These are phyloP conservation scores for Syngnathus rostellatus DNA, from an alignment of 2,797 vertebrate genomes.

Conservation along the genomic window DNA sequence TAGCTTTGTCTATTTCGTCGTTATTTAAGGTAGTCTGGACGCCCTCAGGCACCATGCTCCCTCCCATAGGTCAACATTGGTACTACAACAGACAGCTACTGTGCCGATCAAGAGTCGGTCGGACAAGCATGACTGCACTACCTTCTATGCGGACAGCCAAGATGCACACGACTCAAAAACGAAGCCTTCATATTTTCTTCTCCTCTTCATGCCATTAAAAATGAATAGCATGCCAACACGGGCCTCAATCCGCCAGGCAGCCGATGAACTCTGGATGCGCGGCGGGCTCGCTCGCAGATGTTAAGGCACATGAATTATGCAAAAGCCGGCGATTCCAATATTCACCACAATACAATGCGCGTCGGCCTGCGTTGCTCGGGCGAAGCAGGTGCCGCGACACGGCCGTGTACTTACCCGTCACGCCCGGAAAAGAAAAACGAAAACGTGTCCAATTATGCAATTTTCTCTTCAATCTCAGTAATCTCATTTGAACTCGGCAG, in stretches of 20 bases:
- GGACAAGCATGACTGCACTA: conserved; percentile 1
- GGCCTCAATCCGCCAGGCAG: conserved; percentile 41
- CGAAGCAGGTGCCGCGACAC: conserved; percentile 15
- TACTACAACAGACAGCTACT: too few relatives aligned
- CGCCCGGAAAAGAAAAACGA: neutral
- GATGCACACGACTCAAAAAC: conserved; percentile 35
- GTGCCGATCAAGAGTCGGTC: too few relatives aligned
- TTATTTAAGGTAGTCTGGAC: too few relatives aligned
- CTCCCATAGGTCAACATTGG: too few relatives aligned
- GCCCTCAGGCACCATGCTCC: too few relatives aligned
- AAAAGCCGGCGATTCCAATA: conserved; percentile 57
- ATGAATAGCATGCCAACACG: conserved; percentile 42
- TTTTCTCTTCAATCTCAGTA: conserved; percentile 31
- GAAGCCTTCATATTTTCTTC: conserved; percentile 43
- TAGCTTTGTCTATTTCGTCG: too few relatives aligned
- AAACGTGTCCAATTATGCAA: conserved; percentile 24
- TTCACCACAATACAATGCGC: conserved; percentile 54
- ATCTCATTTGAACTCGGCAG: conserved; percentile 41
- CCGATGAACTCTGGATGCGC: conserved; percentile 45
- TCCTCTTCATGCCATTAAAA: conserved; percentile 51
- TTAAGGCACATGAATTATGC: conserved; percentile 66
- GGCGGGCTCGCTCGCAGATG: conserved; percentile 58
- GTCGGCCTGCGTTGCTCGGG: conserved; percentile 44
- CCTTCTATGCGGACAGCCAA: conserved; percentile 34
- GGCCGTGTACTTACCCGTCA: too few relatives aligned